Evolutionary conservation across 1,140 invertebrate species (phyloP).

Genomic region (Acromyrmex heyeri): DNA sequence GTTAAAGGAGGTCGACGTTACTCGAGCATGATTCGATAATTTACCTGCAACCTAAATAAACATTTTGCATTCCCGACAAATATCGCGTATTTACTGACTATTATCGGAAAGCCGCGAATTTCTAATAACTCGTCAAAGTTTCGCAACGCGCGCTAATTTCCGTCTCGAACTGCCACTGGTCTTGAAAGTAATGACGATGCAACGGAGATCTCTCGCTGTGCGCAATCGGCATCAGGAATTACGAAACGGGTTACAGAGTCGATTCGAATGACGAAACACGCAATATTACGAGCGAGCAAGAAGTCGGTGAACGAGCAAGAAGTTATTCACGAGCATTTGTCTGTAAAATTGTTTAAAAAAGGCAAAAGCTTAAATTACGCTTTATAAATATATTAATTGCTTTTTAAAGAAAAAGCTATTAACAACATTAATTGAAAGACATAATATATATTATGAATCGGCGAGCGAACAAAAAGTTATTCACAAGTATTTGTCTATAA

Average conservation of each 20-base stretch:
- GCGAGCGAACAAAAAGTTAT: too few relatives aligned
- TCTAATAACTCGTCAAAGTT: slow-evolving; percentile 27
- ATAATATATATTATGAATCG: too few relatives aligned
- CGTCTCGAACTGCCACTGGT: slow-evolving; percentile 22
- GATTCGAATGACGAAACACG: slow-evolving; percentile 29
- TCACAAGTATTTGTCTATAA: too few relatives aligned
- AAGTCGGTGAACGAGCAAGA: not conserved
- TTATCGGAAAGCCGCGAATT: slow-evolving; percentile 49
- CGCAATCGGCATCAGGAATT: slow-evolving; percentile 28
- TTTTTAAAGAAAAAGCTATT: not conserved
- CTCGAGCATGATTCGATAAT: not conserved
- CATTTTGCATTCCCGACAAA: slow-evolving; percentile 10
- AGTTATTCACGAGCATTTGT: not conserved
- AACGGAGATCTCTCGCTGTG: slow-evolving; percentile 26
- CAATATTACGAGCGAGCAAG: slow-evolving; percentile 13
- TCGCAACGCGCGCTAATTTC: slow-evolving; percentile 42
- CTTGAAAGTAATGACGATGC: slow-evolving; percentile 38
- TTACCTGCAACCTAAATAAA: slow-evolving; percentile 7
- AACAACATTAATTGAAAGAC: not conserved
- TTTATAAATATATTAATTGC: not conserved
- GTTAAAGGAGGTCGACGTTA: slow-evolving; percentile 8
- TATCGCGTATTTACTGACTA: slow-evolving; percentile 12
- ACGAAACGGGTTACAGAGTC: slow-evolving; percentile 40
- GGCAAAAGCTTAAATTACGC: not conserved
- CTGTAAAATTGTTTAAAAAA: not conserved